Evolutionary conservation across 2,797 vertebrate genomes (phyloP).

Genomic region (Pipistrellus pipistrellus): DNA sequence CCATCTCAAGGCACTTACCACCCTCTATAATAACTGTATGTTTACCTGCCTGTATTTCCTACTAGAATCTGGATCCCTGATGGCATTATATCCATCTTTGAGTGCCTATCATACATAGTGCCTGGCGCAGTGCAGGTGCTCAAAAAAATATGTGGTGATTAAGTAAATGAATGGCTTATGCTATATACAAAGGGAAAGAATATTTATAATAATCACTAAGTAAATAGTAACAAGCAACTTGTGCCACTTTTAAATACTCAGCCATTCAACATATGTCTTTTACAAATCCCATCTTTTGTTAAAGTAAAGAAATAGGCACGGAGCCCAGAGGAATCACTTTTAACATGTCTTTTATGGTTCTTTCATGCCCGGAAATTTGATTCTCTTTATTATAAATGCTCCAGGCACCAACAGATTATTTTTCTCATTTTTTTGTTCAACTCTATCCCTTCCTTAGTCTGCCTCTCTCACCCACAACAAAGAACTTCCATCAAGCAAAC

Average conservation of each 20-base stretch:
- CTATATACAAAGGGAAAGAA: conserved; percentile 45
- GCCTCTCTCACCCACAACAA: conserved; percentile 17
- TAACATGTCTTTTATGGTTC: conserved; percentile 61
- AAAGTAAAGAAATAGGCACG: conserved; percentile 74
- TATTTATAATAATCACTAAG: conserved; percentile 62
- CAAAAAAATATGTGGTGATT: conserved; percentile 44
- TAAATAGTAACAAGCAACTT: conserved; percentile 67
- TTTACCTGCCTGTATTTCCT: neutral
- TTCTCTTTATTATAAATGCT: conserved; percentile 79
- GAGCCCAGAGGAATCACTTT: conserved; percentile 76
- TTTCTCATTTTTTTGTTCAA: conserved; percentile 62
- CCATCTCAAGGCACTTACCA: neutral
- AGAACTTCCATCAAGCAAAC: conserved; percentile 59
- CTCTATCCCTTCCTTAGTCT: conserved; percentile 54
- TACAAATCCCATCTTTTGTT: conserved; percentile 68
- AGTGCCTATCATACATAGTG: neutral
- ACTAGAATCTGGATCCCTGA: neutral
- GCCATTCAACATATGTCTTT: conserved; percentile 56
- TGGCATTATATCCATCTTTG: neutral
- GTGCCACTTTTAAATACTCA: conserved; percentile 63
- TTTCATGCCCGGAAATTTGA: conserved; percentile 76
- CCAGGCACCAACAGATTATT: conserved; percentile 74
- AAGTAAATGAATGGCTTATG: conserved; percentile 33
- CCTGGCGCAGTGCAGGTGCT: neutral
- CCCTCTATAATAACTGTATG: neutral